Evolutionary conservation across 35 echinoderm and acorn worm genomes (phyloP).

Genomic region (Lytechinus variegatus): DNA sequence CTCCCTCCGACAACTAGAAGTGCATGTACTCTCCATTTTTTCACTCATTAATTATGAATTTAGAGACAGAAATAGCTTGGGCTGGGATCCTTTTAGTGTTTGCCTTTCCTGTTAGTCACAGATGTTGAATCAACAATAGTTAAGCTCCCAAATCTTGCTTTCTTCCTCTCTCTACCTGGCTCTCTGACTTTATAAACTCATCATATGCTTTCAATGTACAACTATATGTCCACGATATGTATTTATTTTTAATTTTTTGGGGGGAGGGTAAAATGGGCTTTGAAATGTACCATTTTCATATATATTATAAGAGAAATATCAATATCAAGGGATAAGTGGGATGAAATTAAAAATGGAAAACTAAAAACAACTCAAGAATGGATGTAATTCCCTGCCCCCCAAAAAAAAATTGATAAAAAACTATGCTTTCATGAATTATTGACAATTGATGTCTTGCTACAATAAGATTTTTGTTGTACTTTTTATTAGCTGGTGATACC

Average conservation of each 20-base stretch:
- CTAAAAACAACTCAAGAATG: too few species aligned
- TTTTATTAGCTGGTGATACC: too few species aligned
- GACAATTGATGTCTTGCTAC: too few species aligned
- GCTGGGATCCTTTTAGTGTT: constrained; percentile 41
- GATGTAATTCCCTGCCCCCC: too few species aligned
- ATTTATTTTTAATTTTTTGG: too few species aligned
- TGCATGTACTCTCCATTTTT: constrained; percentile 33
- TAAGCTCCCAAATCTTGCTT: constrained; percentile 24
- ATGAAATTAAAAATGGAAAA: too few species aligned
- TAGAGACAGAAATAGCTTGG: constrained; percentile 35
- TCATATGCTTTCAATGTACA: neutral
- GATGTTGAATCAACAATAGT: constrained; percentile 49
- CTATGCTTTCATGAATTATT: too few species aligned
- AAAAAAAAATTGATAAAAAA: too few species aligned
- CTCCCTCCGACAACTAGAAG: constrained; percentile 15
- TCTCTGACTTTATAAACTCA: neutral
- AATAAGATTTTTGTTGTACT: too few species aligned
- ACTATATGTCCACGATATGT: neutral
- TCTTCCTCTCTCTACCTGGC: constrained; percentile 36
- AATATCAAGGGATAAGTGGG: too few species aligned
- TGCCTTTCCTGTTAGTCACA: constrained; percentile 48
- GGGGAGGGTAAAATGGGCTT: neutral
- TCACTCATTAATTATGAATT: constrained; percentile 42
- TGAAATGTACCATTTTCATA: neutral
- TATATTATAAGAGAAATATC: too few species aligned